Base-by-base conservation (phyloP, 1,140 invertebrate genomes). In the Drosophila truncata region DNA sequence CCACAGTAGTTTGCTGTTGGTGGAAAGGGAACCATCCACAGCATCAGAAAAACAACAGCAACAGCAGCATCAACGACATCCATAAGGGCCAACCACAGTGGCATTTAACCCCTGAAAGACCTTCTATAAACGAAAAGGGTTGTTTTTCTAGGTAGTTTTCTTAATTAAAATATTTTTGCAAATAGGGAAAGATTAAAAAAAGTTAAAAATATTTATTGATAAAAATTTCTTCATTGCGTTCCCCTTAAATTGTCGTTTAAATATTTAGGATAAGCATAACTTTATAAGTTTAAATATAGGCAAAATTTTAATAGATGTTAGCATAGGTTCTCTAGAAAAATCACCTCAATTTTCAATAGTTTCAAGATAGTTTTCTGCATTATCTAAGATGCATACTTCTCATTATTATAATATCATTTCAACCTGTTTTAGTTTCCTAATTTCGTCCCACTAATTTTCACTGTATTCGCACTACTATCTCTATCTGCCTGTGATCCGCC, bases 1-100 rank as follows among this genome's bases (percentile, higher is more conserved):
- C 84, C 81, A 84, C 61, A 64, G 69, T 64, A 57, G 77, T 65
- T 65, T 65, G 71, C 67, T 64, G 47, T 54, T 54, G 50, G 8
- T 61, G 64, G 67, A 55, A 54, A 62, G 60, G 73, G 71, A 70
- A 54, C 58, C 44, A 67, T 67, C 76, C 67, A 41, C 35, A 35
- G 66, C 69, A 70, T 69, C 67, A 49, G 46, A 65, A 58, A 80
- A 70, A 60, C 81, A 60, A 25, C 41, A 44, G 35, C 63, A 69
- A 49, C 44, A 60, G 16, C 41, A 44, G 35, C 63, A 69, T 46
- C 44, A 71, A 39, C 47, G 59, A 33, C 80, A 50, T 47, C 75
- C 54, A 57, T 58, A 66, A 58, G 35, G 61, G 33, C 44, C 31
- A 60, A 69, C 59, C 77, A 84, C 82, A 81, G 82, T 84, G 46